Base-by-base conservation (phyloP, 2,797 vertebrate species). In the Thaleichthys pacificus region DNA sequence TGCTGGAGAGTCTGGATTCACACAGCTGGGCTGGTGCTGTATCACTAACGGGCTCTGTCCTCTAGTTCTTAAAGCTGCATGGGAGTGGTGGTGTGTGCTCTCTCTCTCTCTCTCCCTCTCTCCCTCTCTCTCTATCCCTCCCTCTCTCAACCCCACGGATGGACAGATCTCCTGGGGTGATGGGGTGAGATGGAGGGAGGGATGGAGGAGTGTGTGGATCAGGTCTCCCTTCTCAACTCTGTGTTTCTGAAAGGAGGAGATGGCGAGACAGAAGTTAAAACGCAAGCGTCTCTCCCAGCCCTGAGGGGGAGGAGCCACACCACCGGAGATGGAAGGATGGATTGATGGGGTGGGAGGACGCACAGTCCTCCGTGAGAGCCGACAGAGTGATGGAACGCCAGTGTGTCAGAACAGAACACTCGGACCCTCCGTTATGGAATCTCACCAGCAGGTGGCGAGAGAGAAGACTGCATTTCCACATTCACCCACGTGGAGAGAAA, bases 231-330 rank as follows among this genome's bases (percentile, higher is more conserved):
- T 88, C 82, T 90, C 75, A 77, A 84, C 77, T 91, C 54, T 85
- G 85, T 90, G 47, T 88, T 77, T 89, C 82, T 87, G 19, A 89
- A 95, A 95, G 91, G 92, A 93, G 80, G 92, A 93, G 79, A 93
- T 91, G 88, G 80, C 26, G 49, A 88, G 88, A 84, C 89, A 91
- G 89, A 93, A 90, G 84, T 87, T 87, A 24, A 95, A 93, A 85
- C 92, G 91, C 82, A 93, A 90, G 79, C 92, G 89, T 82, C 92
- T 91, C 81, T 87, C 88, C 84, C 93, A 93, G 87, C 91, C 93
- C 74, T 94, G 88, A 91, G 86, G 76, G 56, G 35, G n/a, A 57
- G 58, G 17, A 64, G n/a, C 6, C 1, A 22, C 61, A 22, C 61
- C 28, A 17, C 26, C 17, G 32, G 66, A 54, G 5, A 24, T 2